Percentiles rank a stretch among this genome's conserved stretches.
phyloP scores from a whole-genome alignment of 1,140 invertebrate genomes.

The Cherax destructor region DNA sequence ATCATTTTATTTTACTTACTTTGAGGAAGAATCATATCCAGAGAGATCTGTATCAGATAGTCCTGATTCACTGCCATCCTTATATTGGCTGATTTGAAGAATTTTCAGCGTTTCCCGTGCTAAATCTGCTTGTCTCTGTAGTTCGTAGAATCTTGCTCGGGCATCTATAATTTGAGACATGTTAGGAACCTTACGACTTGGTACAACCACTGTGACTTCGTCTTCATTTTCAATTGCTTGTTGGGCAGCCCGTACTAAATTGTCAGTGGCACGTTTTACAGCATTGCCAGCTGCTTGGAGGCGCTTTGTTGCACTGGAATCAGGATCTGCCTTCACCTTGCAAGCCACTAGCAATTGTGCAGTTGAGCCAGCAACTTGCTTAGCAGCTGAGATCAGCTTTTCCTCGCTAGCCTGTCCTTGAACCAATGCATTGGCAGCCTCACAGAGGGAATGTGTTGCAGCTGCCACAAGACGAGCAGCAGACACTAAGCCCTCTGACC shows the following conservation, averaged over 20 bases:
- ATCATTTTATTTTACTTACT: constrained; percentile 33
- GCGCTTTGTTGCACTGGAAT: constrained; percentile 90
- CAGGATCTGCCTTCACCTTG: constrained; percentile 98
- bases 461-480: constrained; percentile 96
- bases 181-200: constrained; percentile 93
- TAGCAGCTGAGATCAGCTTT: constrained; percentile 95
- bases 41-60: constrained; percentile 72
- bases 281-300: constrained; percentile 93
- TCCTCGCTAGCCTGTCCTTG: constrained; percentile 96
- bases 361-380: constrained; percentile 96
- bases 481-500: constrained; percentile 98
- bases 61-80: constrained; percentile 66
- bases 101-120: constrained; percentile 91
- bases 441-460: constrained; percentile 96
- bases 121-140: constrained; percentile 94
- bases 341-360: constrained; percentile 98
- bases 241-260: constrained; percentile 94
- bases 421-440: constrained; percentile 97
- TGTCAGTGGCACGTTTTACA: constrained; percentile 98
- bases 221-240: constrained; percentile 93
- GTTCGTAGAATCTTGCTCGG: constrained; percentile 89
- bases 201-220: constrained; percentile 91
- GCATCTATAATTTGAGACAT: constrained; percentile 95
- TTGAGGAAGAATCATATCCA: constrained; percentile 72
- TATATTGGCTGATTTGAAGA: constrained; percentile 88